Evolutionary conservation across 2,888 invertebrate species (phyloP), one percentile per base, ranked within the genome.

Genomic region (Agapetus fuscipes): DNA sequence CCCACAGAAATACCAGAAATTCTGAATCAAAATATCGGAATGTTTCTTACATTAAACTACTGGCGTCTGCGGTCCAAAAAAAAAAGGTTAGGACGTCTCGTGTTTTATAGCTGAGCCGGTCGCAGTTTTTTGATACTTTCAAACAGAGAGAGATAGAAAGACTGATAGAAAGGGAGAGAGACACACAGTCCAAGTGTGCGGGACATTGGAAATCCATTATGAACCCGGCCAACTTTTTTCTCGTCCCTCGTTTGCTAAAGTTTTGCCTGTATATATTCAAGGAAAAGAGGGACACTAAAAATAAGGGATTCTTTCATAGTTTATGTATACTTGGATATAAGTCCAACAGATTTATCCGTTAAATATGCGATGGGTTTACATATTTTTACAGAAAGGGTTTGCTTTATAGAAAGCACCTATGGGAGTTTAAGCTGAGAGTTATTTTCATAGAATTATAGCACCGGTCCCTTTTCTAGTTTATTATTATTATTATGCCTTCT

Each of bases 201-300:
- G 39, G 34, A 44, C 44, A 44, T 41, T 44, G 41, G 30, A 44
- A 44, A 41, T 44, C 44, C 44, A 44, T 44, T 44, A 44, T 41
- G 32, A 29, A 30, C 31, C 20, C 35, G 32, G 25, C 37, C 32
- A 41, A 44, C 34, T 41, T 44, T 41, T 37, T 37, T 25, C 35
- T 30, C n/a, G n/a, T 30, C 15, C 24, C 37, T 29, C 32, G n/a
- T 34, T 38, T 30, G 16, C 17, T 13, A 39, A 39, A 25, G 10
- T 30, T 43, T 39, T 29, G 17, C 17, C 28, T 24, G 29, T 29
- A 6, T 17, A 25, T 34, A 24, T 34, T 24, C n/a, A n/a, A n/a
- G n/a, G 6, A 14, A 17, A 24, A 17, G 14, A 28, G 20, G 27
- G 12, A 27, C 5, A 27, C 27, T 27, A 11, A 12, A 11, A 27